These are phyloP conservation scores for Druon quercuslanigerum DNA, from an alignment of 1,140 invertebrate genomes.

Conservation along the genomic window DNA sequence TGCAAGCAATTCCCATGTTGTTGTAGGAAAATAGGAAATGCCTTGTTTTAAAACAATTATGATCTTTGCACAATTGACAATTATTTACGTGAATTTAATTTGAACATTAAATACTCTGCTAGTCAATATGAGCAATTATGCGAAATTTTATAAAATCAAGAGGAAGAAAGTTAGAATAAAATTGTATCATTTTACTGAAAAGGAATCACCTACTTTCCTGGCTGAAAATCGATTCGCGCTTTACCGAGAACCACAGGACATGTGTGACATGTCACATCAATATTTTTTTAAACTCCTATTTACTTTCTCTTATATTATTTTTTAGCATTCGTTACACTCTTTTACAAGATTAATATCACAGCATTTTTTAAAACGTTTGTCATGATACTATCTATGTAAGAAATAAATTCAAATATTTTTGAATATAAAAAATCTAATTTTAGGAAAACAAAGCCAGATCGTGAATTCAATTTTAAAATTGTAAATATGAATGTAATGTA, in stretches of 20 bases:
- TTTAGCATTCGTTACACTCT: background rate
- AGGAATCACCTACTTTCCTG: constrained; percentile 17
- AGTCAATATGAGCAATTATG: background rate
- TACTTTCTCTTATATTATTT: background rate
- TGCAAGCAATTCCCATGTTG: background rate
- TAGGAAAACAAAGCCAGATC: too few relatives aligned
- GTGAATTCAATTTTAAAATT: too few relatives aligned
- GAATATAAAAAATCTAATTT: too few relatives aligned
- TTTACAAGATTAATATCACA: too few relatives aligned
- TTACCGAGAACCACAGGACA: background rate
- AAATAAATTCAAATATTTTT: too few relatives aligned
- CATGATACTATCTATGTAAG: too few relatives aligned
- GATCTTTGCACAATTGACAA: too few relatives aligned
- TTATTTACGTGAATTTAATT: background rate
- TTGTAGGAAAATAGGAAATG: too few relatives aligned
- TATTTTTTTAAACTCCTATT: background rate
- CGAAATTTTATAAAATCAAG: too few relatives aligned
- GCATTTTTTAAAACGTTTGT: too few relatives aligned
- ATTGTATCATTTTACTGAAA: constrained; percentile 13
- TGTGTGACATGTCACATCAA: background rate
- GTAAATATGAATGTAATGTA: too few relatives aligned
- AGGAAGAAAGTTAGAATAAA: background rate
- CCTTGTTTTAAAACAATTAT: too few relatives aligned
- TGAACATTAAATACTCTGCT: background rate
- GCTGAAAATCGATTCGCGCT: constrained; percentile 1